Conservation (phyloP, 2,888 invertebrate genomes). For the Agrotis segetum region DNA sequence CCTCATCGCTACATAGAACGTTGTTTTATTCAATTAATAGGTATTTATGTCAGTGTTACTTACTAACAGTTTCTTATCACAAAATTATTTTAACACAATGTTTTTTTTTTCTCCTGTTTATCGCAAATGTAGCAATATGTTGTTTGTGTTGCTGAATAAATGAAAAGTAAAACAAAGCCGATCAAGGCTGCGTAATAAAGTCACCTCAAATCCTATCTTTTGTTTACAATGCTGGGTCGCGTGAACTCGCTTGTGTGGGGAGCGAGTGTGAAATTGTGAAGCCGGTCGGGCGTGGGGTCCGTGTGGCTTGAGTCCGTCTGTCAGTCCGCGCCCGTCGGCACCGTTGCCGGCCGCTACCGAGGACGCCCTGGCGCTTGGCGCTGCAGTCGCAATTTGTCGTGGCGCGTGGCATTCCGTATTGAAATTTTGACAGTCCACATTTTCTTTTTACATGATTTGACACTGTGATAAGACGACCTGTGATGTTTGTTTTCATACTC, state of each 20-base stretch:
- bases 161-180: constrained; percentile 38
- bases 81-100: constrained; percentile 10
- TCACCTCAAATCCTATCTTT: constrained; percentile 56
- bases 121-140: constrained; percentile 39
- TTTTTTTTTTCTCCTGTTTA: constrained; percentile 27
- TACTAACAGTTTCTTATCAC: constrained; percentile 29
- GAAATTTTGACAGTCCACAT: constrained; percentile 43
- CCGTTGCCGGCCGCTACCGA: constrained; percentile 58
- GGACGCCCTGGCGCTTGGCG: constrained; percentile 42
- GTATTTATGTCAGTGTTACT: constrained; percentile 12
- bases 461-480: constrained; percentile 53
- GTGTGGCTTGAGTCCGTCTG: constrained; percentile 26
- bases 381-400: constrained; percentile 48
- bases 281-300: constrained; percentile 45
- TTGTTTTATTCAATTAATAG: neutral
- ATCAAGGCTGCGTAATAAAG: constrained; percentile 43
- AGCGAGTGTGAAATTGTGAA: constrained; percentile 27
- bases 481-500: constrained; percentile 43
- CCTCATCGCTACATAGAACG: neutral
- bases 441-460: constrained; percentile 26
- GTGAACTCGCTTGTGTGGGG: constrained; percentile 39
- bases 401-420: constrained; percentile 68
- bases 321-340: constrained; percentile 72
- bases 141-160: constrained; percentile 52
- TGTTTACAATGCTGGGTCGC: constrained; percentile 64